These are phyloP conservation scores for Chrysaora quinquecirrha DNA, from an alignment of 30 jellyfish, hydroid and myxozoan genomes.

Conservation along the genomic window DNA sequence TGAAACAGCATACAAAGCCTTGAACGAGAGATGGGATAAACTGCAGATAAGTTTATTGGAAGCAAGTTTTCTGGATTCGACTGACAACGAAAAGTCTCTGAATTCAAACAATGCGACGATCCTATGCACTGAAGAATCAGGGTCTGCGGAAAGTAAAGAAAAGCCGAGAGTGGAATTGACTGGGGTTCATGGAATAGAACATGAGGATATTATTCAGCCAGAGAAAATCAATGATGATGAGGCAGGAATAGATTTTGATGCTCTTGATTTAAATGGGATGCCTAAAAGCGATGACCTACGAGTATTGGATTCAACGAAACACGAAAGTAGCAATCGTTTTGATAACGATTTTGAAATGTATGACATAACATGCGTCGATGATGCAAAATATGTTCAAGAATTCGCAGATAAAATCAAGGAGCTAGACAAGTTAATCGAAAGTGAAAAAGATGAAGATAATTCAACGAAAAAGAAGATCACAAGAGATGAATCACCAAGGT, in stretches of 20 bases:
- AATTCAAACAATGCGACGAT: too few species aligned
- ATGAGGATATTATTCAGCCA: neutral
- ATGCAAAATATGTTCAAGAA: conserved; percentile 34
- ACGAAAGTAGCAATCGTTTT: neutral
- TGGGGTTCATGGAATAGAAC: neutral
- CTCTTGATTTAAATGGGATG: neutral
- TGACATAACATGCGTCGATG: conserved; percentile 31
- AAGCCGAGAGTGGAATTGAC: neutral
- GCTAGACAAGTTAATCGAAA: conserved; percentile 43
- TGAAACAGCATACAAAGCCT: neutral
- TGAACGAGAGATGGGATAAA: conserved; percentile 43
- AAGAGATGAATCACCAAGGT: neutral
- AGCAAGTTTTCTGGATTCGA: conserved; percentile 57
- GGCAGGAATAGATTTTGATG: neutral
- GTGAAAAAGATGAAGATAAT: neutral
- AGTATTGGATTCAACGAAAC: neutral
- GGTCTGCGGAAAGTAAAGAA: neutral
- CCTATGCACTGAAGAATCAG: conserved; percentile 1
- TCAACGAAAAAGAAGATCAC: neutral
- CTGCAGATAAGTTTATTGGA: conserved; percentile 54
- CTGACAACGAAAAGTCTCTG: neutral
- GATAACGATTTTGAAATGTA: conserved; percentile 5
- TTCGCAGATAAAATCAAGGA: conserved; percentile 33
- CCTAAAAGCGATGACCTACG: neutral
- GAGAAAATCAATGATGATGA: neutral